phyloP scores from a whole-genome alignment of 2,797 vertebrate genomes.

The Tympanoctomys barrerae region DNA sequence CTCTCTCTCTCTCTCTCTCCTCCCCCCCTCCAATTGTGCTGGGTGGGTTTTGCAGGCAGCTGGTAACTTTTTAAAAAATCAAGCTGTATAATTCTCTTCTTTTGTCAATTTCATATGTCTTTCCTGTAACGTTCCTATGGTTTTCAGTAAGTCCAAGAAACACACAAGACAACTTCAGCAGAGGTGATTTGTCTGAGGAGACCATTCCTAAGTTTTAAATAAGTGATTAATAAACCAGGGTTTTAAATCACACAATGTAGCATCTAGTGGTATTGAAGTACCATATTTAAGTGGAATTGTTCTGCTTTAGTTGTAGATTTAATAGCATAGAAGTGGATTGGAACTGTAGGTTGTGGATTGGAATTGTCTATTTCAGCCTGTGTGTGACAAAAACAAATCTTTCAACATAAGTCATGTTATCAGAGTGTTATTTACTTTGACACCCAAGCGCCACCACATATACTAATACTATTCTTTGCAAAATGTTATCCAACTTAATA shows the following conservation, averaged over 20 bases:
- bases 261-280: too few species aligned
- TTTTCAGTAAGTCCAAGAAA: too few species aligned
- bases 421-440: constrained; percentile 91
- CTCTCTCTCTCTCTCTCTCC: constrained; percentile 80
- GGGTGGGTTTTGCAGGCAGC: constrained; percentile 91
- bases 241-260: too few species aligned
- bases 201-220: constrained; percentile 79
- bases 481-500: too few species aligned
- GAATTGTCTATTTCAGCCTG: too few species aligned
- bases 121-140: too few species aligned
- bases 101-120: constrained; percentile 85
- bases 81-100: constrained; percentile 90
- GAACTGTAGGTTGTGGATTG: too few species aligned
- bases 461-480: constrained; percentile 86
- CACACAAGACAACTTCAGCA: constrained; percentile 84
- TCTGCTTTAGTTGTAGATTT: too few species aligned
- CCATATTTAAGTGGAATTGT: too few species aligned
- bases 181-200: constrained; percentile 87
- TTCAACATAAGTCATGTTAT: too few species aligned
- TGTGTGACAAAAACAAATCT: too few species aligned
- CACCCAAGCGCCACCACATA: constrained; percentile 89
- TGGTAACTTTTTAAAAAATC: constrained; percentile 93
- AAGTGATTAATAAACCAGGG: constrained; percentile 65
- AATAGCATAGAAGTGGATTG: too few species aligned
- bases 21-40: constrained; percentile 89